These are phyloP conservation scores for Acanthochromis polyacanthus DNA, from an alignment of 2,113 vertebrate species.

Conservation along the genomic window DNA sequence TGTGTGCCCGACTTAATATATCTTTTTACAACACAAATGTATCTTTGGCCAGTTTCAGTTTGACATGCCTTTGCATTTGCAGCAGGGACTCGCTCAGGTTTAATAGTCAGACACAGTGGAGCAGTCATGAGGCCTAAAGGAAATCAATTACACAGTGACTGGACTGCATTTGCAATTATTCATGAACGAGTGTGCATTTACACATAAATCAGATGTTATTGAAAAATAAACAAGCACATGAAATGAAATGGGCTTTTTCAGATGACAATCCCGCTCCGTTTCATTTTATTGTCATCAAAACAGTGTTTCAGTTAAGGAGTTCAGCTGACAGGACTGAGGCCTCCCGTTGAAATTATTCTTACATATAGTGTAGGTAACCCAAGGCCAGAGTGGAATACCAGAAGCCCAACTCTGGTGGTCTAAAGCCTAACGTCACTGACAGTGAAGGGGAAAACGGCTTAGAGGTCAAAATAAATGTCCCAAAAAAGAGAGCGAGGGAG, in stretches of 20 bases:
- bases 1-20: constrained; percentile 56
- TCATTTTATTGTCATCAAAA: not conserved
- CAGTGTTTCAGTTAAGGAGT: not conserved
- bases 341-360: constrained; percentile 43
- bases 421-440: constrained; percentile 53
- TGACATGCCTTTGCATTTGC: constrained; percentile 64
- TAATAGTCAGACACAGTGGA: constrained; percentile 47
- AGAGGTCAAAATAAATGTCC: constrained; percentile 63
- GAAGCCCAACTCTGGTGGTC: constrained; percentile 73
- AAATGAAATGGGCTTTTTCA: not conserved
- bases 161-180: constrained; percentile 24
- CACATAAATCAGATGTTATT: constrained; percentile 25
- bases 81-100: constrained; percentile 34
- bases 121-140: constrained; percentile 35
- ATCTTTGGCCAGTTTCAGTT: constrained; percentile 50
- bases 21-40: constrained; percentile 77
- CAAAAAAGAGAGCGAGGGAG: constrained; percentile 49
- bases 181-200: constrained; percentile 28
- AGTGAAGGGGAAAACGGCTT: constrained; percentile 65
- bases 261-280: not conserved
- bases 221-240: constrained; percentile 40
- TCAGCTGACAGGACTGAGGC: constrained; percentile 33
- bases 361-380: constrained; percentile 35
- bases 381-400: constrained; percentile 69
- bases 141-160: constrained; percentile 73